Conservation (phyloP, 2,797 vertebrate species). For the Enteromius anoplus region DNA sequence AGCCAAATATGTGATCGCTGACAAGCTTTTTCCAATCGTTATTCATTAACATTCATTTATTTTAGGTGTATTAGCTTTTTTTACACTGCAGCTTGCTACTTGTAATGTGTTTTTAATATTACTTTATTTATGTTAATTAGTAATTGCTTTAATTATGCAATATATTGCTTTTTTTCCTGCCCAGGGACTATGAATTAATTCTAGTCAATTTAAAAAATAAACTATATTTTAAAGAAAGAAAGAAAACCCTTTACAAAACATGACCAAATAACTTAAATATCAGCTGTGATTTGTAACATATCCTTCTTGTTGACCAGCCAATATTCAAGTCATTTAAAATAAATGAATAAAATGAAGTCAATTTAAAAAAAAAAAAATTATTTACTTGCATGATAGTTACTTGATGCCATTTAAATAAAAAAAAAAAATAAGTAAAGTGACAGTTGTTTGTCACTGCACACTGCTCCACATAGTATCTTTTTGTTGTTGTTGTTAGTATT, state of each 20-base stretch:
- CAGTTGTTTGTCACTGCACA: background rate
- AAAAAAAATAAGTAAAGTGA: too few species aligned
- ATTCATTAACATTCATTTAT: background rate
- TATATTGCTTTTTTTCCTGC: background rate
- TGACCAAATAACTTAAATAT: background rate
- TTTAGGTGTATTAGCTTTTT: background rate
- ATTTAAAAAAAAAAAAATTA: too few species aligned
- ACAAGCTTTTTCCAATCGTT: background rate
- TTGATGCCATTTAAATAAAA: too few species aligned
- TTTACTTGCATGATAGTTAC: too few species aligned
- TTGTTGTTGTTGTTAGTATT: too few species aligned
- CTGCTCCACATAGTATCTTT: background rate
- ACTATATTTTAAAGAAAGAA: background rate
- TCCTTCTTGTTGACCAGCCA: background rate
- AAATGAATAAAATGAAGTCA: too few species aligned
- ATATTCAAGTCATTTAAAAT: background rate
- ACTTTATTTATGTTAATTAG: background rate
- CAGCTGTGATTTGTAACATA: background rate
- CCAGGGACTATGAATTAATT: background rate
- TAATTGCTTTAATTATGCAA: background rate
- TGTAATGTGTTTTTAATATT: background rate
- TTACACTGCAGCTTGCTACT: background rate
- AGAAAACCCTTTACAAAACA: background rate
- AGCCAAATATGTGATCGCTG: background rate
- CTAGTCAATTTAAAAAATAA: background rate